Conservation (phyloP, 2,797 vertebrate species). For the Muscicapa comitata region DNA sequence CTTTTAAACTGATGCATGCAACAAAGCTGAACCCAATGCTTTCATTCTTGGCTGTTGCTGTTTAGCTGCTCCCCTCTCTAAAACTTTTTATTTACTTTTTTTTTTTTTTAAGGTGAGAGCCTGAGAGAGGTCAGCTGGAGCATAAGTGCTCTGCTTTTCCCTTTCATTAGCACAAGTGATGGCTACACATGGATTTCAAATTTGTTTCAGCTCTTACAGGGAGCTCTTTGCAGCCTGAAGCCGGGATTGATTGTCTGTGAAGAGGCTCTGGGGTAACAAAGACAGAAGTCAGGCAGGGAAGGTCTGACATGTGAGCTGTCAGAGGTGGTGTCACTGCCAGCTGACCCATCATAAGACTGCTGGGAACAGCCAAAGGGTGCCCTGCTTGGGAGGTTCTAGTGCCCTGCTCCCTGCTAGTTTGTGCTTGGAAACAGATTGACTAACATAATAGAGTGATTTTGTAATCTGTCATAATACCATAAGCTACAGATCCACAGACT, state of each 20-base stretch:
- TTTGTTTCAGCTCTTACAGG: constrained; percentile 41
- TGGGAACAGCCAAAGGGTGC: constrained; percentile 61
- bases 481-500: constrained; percentile 92
- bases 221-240: constrained; percentile 45
- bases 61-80: constrained; percentile 16
- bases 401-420: constrained; percentile 67
- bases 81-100: neutral
- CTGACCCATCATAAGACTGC: constrained; percentile 90
- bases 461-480: constrained; percentile 95
- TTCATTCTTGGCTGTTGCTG: constrained; percentile 78
- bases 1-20: neutral
- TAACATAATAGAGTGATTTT: constrained; percentile 92
- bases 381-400: constrained; percentile 70
- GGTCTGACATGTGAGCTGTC: constrained; percentile 84
- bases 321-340: constrained; percentile 87
- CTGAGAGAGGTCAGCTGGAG: constrained; percentile 78
- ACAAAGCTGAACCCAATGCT: neutral
- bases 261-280: constrained; percentile 66
- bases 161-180: constrained; percentile 59
- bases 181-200: constrained; percentile 65
- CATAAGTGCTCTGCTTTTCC: constrained; percentile 58
- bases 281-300: constrained; percentile 82
- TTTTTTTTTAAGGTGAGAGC: constrained; percentile 30
- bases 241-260: constrained; percentile 29
- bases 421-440: constrained; percentile 87